Base-by-base conservation (phyloP, 2,797 vertebrate species). In the Cygnus olor region DNA sequence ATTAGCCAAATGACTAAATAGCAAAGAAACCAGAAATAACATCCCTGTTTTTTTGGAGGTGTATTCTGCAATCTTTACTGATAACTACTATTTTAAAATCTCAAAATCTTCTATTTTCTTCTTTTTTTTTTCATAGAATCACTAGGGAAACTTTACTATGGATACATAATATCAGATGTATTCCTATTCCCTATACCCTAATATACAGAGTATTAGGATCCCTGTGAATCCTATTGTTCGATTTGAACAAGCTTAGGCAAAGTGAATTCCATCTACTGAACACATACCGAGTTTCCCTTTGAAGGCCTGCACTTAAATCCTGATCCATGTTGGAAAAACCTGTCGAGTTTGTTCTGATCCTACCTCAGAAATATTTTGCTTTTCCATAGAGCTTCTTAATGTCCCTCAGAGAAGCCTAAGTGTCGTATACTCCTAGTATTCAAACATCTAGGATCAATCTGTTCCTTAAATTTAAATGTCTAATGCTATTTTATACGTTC, bases 361-460 rank as follows among this genome's bases (percentile, higher is more conserved):
- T 45, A 88, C 66, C 45, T 85, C 34, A 61, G 42, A 92, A 94
- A 68, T 4, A 47, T 24, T 82, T 80, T 65, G 15, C 14, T 72
- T 72, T 63, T 82, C 30, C 45, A 80, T 38, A 63, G 27, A 72
- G 32, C 22, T 71, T 51, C 64, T 74, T 25, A 9, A 63, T 51
- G 57, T 72, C 24, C 53, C 20, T 56, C 21, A 40, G 61, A 42
- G 68, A 77, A 92, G 69, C 15, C 61, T 82, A 80, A 82, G n/a
- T 69, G 68, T 40, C 10, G 8, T 57, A 58, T 24, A 85, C 34
- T 61, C 38, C 58, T 65, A 77, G 24, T 93, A 83, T 92, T 95
- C 90, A 88, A 92, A 72, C 69, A 80, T 6, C 77, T 45, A 91
- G 61, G 69, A 69, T 94, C 82, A 91, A 92, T 88, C 89, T 95